phyloP scores from a whole-genome alignment of 2,113 vertebrate species.

The Dipodomys merriami region DNA sequence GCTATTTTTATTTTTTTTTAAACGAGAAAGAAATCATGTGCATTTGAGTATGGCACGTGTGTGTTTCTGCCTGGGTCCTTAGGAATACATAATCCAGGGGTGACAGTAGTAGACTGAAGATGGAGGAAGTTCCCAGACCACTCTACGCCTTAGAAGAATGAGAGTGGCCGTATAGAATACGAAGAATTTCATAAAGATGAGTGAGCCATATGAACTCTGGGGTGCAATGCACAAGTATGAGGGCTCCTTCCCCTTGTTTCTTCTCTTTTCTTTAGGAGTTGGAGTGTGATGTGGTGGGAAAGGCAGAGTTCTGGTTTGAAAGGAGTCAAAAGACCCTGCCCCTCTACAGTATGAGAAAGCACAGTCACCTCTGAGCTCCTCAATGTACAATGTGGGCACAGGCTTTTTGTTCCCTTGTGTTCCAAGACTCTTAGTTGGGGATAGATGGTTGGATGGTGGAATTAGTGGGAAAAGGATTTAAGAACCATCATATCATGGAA shows the following conservation, averaged over 20 bases:
- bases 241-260: not conserved
- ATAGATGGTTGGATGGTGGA: not conserved
- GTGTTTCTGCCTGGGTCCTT: not conserved
- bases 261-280: not conserved
- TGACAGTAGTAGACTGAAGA: not conserved
- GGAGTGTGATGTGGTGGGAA: not conserved
- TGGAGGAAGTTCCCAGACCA: not conserved
- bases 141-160: not conserved
- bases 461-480: not conserved
- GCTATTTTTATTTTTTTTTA: conserved; percentile 75
- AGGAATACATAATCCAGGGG: not conserved
- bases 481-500: not conserved
- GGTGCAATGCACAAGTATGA: not conserved
- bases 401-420: not conserved
- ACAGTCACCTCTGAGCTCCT: not conserved
- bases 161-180: not conserved
- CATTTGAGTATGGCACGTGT: conserved; percentile 20
- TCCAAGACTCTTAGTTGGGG: not conserved
- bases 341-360: too few species aligned
- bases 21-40: conserved; percentile 25
- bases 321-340: not conserved
- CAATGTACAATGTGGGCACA: not conserved
- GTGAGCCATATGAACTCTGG: accelerated
- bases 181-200: not conserved
- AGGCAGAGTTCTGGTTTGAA: too few species aligned